Evolutionary conservation across 2,888 invertebrate genomes (phyloP).

Genomic region (Keiferia lycopersicella): DNA sequence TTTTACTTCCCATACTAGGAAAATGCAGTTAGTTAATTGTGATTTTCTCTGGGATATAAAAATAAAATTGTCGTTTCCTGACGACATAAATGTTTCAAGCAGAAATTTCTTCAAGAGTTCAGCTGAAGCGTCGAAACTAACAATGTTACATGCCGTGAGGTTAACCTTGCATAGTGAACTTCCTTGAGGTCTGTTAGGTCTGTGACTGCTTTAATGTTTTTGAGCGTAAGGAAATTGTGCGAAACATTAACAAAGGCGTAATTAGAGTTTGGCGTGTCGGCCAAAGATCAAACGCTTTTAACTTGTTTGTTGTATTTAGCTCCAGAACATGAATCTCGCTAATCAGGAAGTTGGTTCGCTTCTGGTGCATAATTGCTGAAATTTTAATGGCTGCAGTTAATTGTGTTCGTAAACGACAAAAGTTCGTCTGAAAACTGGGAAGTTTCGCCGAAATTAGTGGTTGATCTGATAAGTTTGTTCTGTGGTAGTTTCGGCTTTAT

Average conservation of each 20-base stretch:
- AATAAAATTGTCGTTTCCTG: too few relatives aligned
- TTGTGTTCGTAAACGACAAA: slow-evolving; percentile 62
- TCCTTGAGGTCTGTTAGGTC: neutral
- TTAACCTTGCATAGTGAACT: neutral
- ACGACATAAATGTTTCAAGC: too few relatives aligned
- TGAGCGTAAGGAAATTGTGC: neutral
- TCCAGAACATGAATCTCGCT: neutral
- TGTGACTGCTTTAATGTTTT: neutral
- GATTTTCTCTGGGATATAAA: too few relatives aligned
- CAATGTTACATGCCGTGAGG: too few relatives aligned
- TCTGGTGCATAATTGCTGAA: slow-evolving; percentile 21
- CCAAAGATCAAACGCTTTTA: neutral
- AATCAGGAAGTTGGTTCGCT: slow-evolving; percentile 14
- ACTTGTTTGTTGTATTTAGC: neutral
- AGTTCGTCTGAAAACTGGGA: slow-evolving; percentile 50
- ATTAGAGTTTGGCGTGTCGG: neutral
- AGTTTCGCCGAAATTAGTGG: slow-evolving; percentile 55
- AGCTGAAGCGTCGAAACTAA: too few relatives aligned
- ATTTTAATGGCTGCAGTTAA: slow-evolving; percentile 45
- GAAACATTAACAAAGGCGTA: neutral
- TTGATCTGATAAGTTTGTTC: slow-evolving; percentile 47
- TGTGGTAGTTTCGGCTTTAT: slow-evolving; percentile 32
- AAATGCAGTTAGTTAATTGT: too few relatives aligned
- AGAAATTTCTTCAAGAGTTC: too few relatives aligned
- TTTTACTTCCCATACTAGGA: too few relatives aligned